These are phyloP conservation scores for Cheilinus undulatus DNA, from an alignment of 2,113 vertebrate species.

Conservation along the genomic window DNA sequence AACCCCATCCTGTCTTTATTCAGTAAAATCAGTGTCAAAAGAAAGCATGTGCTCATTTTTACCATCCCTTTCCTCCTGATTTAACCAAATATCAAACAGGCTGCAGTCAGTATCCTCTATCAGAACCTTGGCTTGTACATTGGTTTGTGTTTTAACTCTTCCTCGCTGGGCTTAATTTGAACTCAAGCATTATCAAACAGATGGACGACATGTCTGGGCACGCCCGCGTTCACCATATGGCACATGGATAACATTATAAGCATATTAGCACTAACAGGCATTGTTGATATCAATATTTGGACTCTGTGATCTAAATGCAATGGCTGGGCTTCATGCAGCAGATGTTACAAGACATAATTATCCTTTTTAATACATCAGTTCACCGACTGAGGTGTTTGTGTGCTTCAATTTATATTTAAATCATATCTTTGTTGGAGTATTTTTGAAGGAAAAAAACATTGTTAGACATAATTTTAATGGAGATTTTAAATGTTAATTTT, in stretches of 20 bases:
- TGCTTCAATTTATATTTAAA: neutral
- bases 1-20: too few species aligned
- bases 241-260: slow-evolving; percentile 21
- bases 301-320: slow-evolving; percentile 4
- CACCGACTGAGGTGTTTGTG: neutral
- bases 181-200: slow-evolving; percentile 20
- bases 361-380: neutral
- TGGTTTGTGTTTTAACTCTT: slow-evolving; percentile 1
- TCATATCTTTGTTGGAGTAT: neutral
- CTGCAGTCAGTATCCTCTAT: slow-evolving; percentile 30
- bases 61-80: slow-evolving; percentile 22
- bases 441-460: too few species aligned
- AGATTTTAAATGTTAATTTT: neutral
- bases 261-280: slow-evolving; percentile 5
- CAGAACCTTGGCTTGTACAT: neutral
- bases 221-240: slow-evolving; percentile 10
- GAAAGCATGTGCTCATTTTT: slow-evolving; percentile 35
- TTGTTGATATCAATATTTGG: slow-evolving; percentile 21
- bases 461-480: neutral
- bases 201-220: slow-evolving; percentile 26
- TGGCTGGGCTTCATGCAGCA: neutral
- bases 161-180: slow-evolving; percentile 16
- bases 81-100: slow-evolving; percentile 45
- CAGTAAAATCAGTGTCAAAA: slow-evolving; percentile 17
- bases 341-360: slow-evolving; percentile 24